Base-by-base conservation (phyloP, 2,113 vertebrate genomes). In the Syrmaticus mikado region DNA sequence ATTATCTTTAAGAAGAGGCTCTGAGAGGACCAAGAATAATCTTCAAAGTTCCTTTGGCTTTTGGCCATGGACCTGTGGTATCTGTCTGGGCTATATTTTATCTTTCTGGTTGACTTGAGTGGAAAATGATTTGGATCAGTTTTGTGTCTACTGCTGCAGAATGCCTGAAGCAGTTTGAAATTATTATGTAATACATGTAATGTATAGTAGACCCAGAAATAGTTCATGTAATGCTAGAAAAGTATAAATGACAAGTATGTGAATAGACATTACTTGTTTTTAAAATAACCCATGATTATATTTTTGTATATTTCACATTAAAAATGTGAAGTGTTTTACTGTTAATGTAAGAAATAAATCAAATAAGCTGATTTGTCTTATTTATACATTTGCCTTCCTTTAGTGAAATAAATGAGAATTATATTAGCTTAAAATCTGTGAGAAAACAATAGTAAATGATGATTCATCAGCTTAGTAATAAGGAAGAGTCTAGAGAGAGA, bases 341-440 rank as follows among this genome's bases (percentile, higher is more conserved):
- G 10, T 66, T 86, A 79, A 36, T 62, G 11, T 45, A 43, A 61
- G 21, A 85, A 72, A 53, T 52, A 40, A 66, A 15, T 80, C 52
- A 84, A 45, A 92, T 53, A 64, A 40, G 32, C 15, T 87, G 3
- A 17, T 79, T 73, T 82, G 24, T 53, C n/a, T 79, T 41, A 9
- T 22, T 87, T 65, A 43, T 16, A 92, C 75, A 61, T 84, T 95
- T 70, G 57, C 43, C 45, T 88, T 34, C 36, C 38, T 88, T 8
- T 57, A 52, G n/a, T 87, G 57, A 55, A 65, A 36, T 93, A 90
- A 86, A 38, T 88, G 46, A 74, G 73, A 90, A 50, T 93, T 84
- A 48, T 75, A 50, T 46, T 87, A 71, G 46, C 46, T 92, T 55
- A 84, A 32, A 83, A 87, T 60, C 66, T 93, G 62, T 58, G 32